A percentile compares a stretch with the other conserved stretches of the same genome.
Evolutionary conservation across 2,888 invertebrate species (phyloP).

Genomic region (Drosophila leonis): DNA sequence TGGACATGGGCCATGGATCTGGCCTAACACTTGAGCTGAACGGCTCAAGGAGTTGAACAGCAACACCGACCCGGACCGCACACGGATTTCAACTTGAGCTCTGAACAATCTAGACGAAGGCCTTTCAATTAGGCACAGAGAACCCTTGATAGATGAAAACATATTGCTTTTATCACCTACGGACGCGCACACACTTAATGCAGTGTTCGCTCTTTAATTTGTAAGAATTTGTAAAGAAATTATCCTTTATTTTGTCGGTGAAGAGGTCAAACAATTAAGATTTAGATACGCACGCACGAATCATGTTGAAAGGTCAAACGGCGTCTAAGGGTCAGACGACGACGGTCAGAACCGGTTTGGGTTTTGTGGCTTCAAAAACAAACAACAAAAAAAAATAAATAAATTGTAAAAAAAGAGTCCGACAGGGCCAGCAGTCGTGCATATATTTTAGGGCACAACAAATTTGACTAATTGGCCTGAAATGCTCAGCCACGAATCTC

Average conservation of each 20-base stretch:
- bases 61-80: slow-evolving; percentile 32
- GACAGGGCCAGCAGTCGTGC: slow-evolving; percentile 18
- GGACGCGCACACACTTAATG: slow-evolving; percentile 22
- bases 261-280: slow-evolving; percentile 59
- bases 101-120: neutral
- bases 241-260: slow-evolving; percentile 49
- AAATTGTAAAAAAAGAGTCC: slow-evolving; percentile 21
- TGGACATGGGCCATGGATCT: slow-evolving; percentile 30
- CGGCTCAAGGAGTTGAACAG: slow-evolving; percentile 29
- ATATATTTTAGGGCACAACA: slow-evolving; percentile 44
- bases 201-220: slow-evolving; percentile 12
- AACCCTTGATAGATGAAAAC: slow-evolving; percentile 51
- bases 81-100: slow-evolving; percentile 25
- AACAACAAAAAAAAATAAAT: slow-evolving; percentile 35
- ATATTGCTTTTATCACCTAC: slow-evolving; percentile 68
- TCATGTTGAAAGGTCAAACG: slow-evolving; percentile 54
- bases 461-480: slow-evolving; percentile 75
- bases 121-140: slow-evolving; percentile 45
- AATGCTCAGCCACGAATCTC: slow-evolving; percentile 24
- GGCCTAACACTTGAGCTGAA: slow-evolving; percentile 37
- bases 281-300: slow-evolving; percentile 63
- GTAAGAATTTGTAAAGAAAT: slow-evolving; percentile 59
- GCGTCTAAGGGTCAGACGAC: slow-evolving; percentile 25
- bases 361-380: neutral
- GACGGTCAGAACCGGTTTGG: slow-evolving; percentile 42